phyloP scores from a whole-genome alignment of 2,888 invertebrate species.

The Diploptera punctata region DNA sequence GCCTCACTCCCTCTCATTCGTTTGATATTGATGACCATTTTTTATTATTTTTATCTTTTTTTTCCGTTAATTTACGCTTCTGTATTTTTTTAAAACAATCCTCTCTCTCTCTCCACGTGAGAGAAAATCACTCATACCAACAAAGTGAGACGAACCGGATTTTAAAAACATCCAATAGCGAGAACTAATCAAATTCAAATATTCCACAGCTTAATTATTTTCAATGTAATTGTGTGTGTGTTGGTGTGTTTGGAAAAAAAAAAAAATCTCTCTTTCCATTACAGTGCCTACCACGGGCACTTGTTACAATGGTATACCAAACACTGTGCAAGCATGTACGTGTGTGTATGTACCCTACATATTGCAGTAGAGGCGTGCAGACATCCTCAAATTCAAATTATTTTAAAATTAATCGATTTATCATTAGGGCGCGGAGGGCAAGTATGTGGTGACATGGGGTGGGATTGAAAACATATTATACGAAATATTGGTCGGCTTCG shows the following conservation, averaged over 20 bases:
- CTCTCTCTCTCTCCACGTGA: neutral
- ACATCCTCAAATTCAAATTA: slow-evolving; percentile 41
- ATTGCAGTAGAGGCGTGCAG: slow-evolving; percentile 13
- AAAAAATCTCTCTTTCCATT: slow-evolving; percentile 23
- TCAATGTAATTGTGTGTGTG: slow-evolving; percentile 22
- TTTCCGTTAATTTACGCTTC: slow-evolving; percentile 16
- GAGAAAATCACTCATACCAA: too few relatives aligned
- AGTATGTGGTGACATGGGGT: slow-evolving; percentile 9
- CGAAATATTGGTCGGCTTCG: slow-evolving; percentile 15
- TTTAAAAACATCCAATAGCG: slow-evolving; percentile 11
- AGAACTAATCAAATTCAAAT: slow-evolving; percentile 30
- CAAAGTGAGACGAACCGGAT: neutral
- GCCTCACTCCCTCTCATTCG: slow-evolving; percentile 5
- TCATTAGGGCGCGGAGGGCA: slow-evolving; percentile 31
- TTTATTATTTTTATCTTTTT: slow-evolving; percentile 12
- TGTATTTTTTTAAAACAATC: neutral
- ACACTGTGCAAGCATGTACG: neutral
- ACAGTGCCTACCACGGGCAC: slow-evolving; percentile 9
- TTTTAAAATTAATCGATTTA: slow-evolving; percentile 41
- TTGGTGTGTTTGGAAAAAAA: slow-evolving; percentile 9
- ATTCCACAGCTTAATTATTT: slow-evolving; percentile 26
- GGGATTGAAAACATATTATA: slow-evolving; percentile 19
- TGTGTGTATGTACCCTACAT: slow-evolving; percentile 9
- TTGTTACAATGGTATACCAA: slow-evolving; percentile 5
- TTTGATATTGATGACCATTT: slow-evolving; percentile 25